Evolutionary conservation across 2,113 vertebrate genomes (phyloP).

Genomic region (Pachypanchax playfairii): DNA sequence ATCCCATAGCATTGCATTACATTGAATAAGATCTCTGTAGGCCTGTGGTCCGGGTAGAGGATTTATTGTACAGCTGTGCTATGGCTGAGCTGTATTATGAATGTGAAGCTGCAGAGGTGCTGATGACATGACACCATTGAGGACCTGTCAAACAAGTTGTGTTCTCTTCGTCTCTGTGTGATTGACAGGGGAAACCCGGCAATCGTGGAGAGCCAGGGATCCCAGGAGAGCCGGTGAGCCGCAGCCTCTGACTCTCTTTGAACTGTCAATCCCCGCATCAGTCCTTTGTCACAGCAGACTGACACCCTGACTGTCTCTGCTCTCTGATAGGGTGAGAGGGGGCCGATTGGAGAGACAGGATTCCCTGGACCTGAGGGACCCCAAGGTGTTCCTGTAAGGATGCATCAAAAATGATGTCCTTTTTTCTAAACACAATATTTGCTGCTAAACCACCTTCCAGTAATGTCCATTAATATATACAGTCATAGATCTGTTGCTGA

Average conservation of each 20-base stretch:
- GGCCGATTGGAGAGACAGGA: slow-evolving; percentile 92
- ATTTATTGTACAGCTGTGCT: slow-evolving; percentile 20
- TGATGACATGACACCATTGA: slow-evolving; percentile 56
- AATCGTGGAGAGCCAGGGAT: slow-evolving; percentile 85
- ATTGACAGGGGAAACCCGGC: slow-evolving; percentile 89
- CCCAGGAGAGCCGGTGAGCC: slow-evolving; percentile 94
- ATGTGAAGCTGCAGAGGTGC: slow-evolving; percentile 39
- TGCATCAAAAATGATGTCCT: slow-evolving; percentile 24
- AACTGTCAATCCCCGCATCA: slow-evolving; percentile 70
- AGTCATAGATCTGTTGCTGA: background rate
- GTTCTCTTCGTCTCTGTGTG: slow-evolving; percentile 59
- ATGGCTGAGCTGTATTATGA: slow-evolving; percentile 34
- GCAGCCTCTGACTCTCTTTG: slow-evolving; percentile 62
- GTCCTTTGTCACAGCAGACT: slow-evolving; percentile 57
- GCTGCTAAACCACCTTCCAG: slow-evolving; percentile 13
- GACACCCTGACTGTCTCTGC: slow-evolving; percentile 58
- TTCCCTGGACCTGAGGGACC: slow-evolving; percentile 96
- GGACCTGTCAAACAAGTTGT: slow-evolving; percentile 56
- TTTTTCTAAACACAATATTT: slow-evolving; percentile 35
- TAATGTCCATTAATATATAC: slow-evolving; percentile 8
- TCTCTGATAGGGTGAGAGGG: slow-evolving; percentile 89
- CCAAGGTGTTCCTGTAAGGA: slow-evolving; percentile 88
- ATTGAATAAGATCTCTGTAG: background rate
- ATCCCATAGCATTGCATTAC: background rate
- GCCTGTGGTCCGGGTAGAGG: slow-evolving; percentile 1